Evolutionary conservation across 2,888 invertebrate genomes (phyloP), one percentile per base, ranked within the genome.

Genomic region (Hypolimnas misippus): DNA sequence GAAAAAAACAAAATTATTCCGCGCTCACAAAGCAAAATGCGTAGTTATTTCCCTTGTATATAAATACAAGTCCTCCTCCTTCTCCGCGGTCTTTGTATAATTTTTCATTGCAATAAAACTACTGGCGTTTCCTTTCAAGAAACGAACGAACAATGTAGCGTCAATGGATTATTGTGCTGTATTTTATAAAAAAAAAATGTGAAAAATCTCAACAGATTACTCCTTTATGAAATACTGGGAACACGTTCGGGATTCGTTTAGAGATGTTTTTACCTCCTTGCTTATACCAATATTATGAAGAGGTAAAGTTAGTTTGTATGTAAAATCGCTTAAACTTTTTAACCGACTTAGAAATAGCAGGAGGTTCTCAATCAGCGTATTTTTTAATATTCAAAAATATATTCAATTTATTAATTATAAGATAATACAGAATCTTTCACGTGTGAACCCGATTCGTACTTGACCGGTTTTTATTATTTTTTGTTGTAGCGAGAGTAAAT

Each of bases 61-160:
- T 52, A 42, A 42, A 58, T 42, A 52, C 25, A 25, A n/a, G n/a
- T n/a, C 52, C 44, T 44, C 29, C 53, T 44, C 53, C 33, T 46
- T 6, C 46, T 46, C n/a, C 53, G 59, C 40, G 44, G 52, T 46
- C 46, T 46, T 46, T 46, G 21, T 46, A 46, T 46, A 53, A 53
- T 53, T 59, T 38, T 29, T 44, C 59, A 59, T 53, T n/a, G 59
- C 53, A 59, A 46, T 44, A 53, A 46, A 53, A 59, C 53, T 38
- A 59, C 25, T 29, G 40, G 5, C n/a, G 42, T 14, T 57, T 14
- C 17, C 57, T 42, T 42, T 58, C 51, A 51, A 58, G 51, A 58
- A 35, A 58, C 42, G 51, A 19, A 46, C 51, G 51, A 42, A 58
- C 46, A 46, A 46, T 46, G 46, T 46, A 50, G 51, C 51, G 58